Evolutionary conservation across 2,888 invertebrate species (phyloP).

Genomic region (Synergus umbraculus): DNA sequence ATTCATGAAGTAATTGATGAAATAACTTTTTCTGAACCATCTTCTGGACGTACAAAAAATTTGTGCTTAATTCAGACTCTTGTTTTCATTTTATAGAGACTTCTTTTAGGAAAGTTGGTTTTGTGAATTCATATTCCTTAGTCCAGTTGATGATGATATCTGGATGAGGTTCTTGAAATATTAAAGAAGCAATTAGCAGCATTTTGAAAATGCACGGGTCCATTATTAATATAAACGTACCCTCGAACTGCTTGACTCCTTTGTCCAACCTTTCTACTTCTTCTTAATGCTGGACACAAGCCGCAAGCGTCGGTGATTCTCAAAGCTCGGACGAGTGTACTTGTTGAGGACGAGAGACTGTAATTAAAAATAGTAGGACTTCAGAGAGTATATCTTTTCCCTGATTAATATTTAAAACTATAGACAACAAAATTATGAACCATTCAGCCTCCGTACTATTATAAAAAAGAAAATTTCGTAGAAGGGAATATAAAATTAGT

Average conservation of each 20-base stretch:
- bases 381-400: neutral
- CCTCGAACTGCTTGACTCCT: slow-evolving; percentile 24
- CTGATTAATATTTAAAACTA: neutral
- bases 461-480: too few species aligned
- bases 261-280: slow-evolving; percentile 48
- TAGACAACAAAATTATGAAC: neutral
- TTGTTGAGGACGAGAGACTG: slow-evolving; percentile 57
- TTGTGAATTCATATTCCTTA: neutral
- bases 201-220: slow-evolving; percentile 36
- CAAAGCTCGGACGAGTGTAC: slow-evolving; percentile 59
- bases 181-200: slow-evolving; percentile 35
- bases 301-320: slow-evolving; percentile 53
- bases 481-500: too few species aligned
- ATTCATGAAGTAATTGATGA: too few species aligned
- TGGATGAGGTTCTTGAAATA: slow-evolving; percentile 28
- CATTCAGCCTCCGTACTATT: neutral
- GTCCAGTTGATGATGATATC: slow-evolving; percentile 31
- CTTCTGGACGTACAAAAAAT: too few species aligned
- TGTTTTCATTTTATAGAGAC: neutral
- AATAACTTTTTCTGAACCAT: too few species aligned
- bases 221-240: slow-evolving; percentile 37
- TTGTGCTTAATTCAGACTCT: neutral
- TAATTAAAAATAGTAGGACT: slow-evolving; percentile 63
- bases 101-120: neutral
- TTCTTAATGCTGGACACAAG: slow-evolving; percentile 61